Evolutionary conservation across 2,113 vertebrate genomes (phyloP).

Genomic region (Thamnaconus septentrionalis): DNA sequence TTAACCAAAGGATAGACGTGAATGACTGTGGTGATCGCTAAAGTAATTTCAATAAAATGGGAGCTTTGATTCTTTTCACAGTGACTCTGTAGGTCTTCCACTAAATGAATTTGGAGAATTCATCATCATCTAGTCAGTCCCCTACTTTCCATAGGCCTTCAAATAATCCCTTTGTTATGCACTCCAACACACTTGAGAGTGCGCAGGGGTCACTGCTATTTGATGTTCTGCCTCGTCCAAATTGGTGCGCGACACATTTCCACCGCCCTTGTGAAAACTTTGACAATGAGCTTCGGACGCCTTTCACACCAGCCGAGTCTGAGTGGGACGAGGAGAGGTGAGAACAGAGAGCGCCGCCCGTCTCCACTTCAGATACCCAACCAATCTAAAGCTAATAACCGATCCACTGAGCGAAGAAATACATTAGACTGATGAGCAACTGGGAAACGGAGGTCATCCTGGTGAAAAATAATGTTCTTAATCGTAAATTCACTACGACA

Average conservation of each 20-base stretch:
- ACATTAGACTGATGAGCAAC: too few relatives aligned
- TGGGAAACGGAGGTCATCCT: background rate
- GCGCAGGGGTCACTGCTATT: slow-evolving; percentile 11
- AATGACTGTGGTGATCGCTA: background rate
- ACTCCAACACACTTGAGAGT: slow-evolving; percentile 25
- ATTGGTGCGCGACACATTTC: slow-evolving; percentile 57
- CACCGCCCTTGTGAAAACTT: slow-evolving; percentile 54
- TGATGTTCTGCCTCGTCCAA: slow-evolving; percentile 55
- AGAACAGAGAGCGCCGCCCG: slow-evolving; percentile 34
- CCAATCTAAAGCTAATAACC: slow-evolving; percentile 18
- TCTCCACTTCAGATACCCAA: slow-evolving; percentile 38
- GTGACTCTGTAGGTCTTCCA: slow-evolving; percentile 4
- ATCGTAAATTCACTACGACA: slow-evolving; percentile 38
- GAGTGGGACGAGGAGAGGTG: background rate
- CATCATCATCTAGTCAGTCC: slow-evolving; percentile 35
- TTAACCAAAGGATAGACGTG: background rate
- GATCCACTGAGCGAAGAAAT: background rate
- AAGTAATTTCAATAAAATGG: too few relatives aligned
- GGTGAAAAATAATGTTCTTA: slow-evolving; percentile 24
- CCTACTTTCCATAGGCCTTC: slow-evolving; percentile 53
- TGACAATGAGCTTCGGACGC: slow-evolving; percentile 52
- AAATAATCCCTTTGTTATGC: slow-evolving; percentile 49
- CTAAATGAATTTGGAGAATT: slow-evolving; percentile 39
- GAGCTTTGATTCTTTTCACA: slow-evolving; percentile 20
- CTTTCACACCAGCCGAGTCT: background rate